Conservation (phyloP, 2,888 invertebrate species). For the Tipula unca region DNA sequence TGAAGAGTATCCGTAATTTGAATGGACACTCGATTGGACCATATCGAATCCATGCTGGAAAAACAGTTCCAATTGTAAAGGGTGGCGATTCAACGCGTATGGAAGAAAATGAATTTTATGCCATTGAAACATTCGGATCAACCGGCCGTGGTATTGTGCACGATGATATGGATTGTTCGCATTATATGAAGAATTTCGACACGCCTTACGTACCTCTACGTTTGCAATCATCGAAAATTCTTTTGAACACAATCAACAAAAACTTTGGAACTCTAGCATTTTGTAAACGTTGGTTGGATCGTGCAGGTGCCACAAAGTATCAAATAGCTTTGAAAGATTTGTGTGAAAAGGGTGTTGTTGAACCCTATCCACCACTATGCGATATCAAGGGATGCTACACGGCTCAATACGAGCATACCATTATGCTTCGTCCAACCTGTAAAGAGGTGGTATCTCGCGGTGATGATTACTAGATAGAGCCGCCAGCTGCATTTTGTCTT, state of each 20-base stretch:
- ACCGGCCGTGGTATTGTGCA: constrained; percentile 92
- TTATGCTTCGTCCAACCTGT: constrained; percentile 93
- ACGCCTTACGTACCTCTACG: constrained; percentile 83
- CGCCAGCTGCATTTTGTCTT: background rate
- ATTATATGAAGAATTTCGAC: constrained; percentile 99
- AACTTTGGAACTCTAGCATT: constrained; percentile 97
- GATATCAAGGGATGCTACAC: constrained; percentile 97
- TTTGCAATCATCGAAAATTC: constrained; percentile 86
- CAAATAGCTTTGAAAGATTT: constrained; percentile 97
- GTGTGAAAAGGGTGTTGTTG: constrained; percentile 96
- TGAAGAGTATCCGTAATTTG: constrained; percentile 95
- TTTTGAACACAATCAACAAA: constrained; percentile 88
- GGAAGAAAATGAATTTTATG: constrained; percentile 99
- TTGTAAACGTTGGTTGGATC: constrained; percentile 97
- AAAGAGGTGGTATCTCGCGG: constrained; percentile 97
- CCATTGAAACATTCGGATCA: constrained; percentile 98
- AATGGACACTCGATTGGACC: constrained; percentile 99
- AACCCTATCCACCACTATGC: constrained; percentile 96
- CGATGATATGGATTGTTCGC: constrained; percentile 98
- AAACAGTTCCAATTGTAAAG: constrained; percentile 98
- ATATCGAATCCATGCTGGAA: constrained; percentile 95
- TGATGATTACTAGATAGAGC: constrained; percentile 69
- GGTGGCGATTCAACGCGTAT: constrained; percentile 96
- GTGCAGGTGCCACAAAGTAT: constrained; percentile 93
- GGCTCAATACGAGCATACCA: constrained; percentile 98